Evolutionary conservation across 2,113 vertebrate genomes (phyloP), one percentile per base, ranked within the genome.

Genomic region (Cichladusa arquata): DNA sequence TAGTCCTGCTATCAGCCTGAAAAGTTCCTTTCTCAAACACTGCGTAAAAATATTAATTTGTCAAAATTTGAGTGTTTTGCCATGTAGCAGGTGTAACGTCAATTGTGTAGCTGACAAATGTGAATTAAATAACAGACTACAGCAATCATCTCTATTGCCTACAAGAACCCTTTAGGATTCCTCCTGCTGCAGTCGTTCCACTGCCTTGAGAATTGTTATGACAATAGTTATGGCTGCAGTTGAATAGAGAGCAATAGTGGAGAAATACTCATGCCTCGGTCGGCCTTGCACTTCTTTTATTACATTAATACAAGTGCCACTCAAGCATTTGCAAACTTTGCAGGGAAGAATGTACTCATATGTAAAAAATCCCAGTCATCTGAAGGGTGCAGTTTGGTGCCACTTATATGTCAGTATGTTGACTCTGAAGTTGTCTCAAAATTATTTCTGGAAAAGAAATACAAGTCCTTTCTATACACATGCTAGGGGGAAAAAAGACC

Each of bases 401-500:
- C 65, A 70, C 34, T 51, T 44, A 29, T 17, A 65, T 1, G 3
- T 19, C 45, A 84, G 33, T 16, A 34, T 17, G 12, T 26, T 0
- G 0, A 34, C 40, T 82, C 26, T 65, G 24, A 60, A 90, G 31
- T 42, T 56, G 28, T 44, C 61, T 86, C 58, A 88, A 64, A 86
- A 50, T 14, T 1, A 5, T 78, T 83, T 82, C 70, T 36, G 19
- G 22, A 19, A 24, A 66, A 78, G 56, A 86, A 69, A 18, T 9
- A 25, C 2, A 62, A 88, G 6, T 40, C 4, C 12, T 58, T 64
- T 71, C 36, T 77, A 2, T 51, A 42, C 2, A 2, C 2, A 29
- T 51, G 3, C 7, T 24, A 25, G 2, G 8, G 2, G 8, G 2
- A 1, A 7, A 36, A 60, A 60, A 10, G 2, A 31, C 1, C 2